Evolutionary conservation across 2,113 vertebrate species (phyloP), one percentile per base, ranked within the genome.

Genomic region (Nibea albiflora): DNA sequence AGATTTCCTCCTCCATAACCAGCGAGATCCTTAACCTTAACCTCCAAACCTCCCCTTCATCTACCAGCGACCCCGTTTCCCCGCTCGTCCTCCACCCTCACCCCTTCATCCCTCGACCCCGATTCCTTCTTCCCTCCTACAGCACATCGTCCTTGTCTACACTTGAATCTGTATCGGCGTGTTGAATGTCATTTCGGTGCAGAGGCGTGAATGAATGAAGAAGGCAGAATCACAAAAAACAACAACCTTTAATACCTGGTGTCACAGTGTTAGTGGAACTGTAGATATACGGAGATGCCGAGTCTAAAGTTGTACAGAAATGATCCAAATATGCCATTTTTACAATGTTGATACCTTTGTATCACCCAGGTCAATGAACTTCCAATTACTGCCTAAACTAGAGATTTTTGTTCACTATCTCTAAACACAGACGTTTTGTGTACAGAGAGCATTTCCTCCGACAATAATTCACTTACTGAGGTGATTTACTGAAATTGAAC

Each of bases 201-300:
- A 22, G 5, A 10, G 17, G 26, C 12, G 52, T 16, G 20, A 72
- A 56, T 50, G 7, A 84, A 85, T 76, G 7, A 89, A 20, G 35
- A 81, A 10, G 66, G 20, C 12, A 31, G 49, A 77, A 78, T 85
- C 87, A 88, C 79, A 84, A 87, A 92, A 91, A 90, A 89, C 83
- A 89, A 91, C 79, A 85, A 79, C 64, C 61, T 92, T 89, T 92
- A 93, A 89, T 92, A 91, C 83, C 87, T 89, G 94, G 95, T 96
- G 95, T 97, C 96, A 97, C 96, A 97, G 96, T 97, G 96, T 96
- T 95, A 94, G 96, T 95, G 95, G 94, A 96, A 95, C 95, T 92
- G 92, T 89, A 95, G 89, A 93, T 94, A 95, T 92, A 91, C 78
- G 82, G 78, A 85, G 69, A 89, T 73, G 83, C 24, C 6, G 42